A percentile compares a stretch with the other conserved stretches of the same genome.
These are phyloP conservation scores for Morpho achilles DNA, from an alignment of 2,888 invertebrate genomes.

Conservation along the genomic window DNA sequence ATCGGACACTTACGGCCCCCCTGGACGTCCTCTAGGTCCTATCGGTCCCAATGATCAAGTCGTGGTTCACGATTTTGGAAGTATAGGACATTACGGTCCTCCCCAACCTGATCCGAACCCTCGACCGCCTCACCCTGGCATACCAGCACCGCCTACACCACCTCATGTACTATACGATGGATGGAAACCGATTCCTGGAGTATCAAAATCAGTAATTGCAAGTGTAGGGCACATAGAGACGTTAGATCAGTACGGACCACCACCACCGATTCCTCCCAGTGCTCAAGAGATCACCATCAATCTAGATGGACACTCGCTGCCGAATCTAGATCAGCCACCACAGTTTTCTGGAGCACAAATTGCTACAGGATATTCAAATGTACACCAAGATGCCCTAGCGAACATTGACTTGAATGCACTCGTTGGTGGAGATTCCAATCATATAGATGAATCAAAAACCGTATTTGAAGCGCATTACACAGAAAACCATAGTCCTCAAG, in stretches of 20 bases:
- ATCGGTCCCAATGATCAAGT: slow-evolving; percentile 61
- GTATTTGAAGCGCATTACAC: slow-evolving; percentile 75
- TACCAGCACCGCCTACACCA: slow-evolving; percentile 86
- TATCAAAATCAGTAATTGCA: slow-evolving; percentile 61
- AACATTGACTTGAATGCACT: slow-evolving; percentile 64
- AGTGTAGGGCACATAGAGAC: slow-evolving; percentile 36
- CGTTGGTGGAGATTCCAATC: slow-evolving; percentile 66
- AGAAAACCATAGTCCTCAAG: slow-evolving; percentile 47
- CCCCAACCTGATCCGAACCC: slow-evolving; percentile 80
- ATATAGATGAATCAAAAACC: slow-evolving; percentile 71
- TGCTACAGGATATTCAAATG: slow-evolving; percentile 59
- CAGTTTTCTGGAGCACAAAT: slow-evolving; percentile 53
- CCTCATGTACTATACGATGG: slow-evolving; percentile 89
- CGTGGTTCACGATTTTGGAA: slow-evolving; percentile 53
- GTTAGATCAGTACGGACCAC: slow-evolving; percentile 55
- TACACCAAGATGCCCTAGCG: slow-evolving; percentile 67
- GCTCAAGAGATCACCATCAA: slow-evolving; percentile 50
- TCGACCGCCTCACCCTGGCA: slow-evolving; percentile 82
- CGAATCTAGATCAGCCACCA: slow-evolving; percentile 37
- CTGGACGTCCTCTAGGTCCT: slow-evolving; percentile 59
- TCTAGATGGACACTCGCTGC: slow-evolving; percentile 44
- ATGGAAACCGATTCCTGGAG: slow-evolving; percentile 90
- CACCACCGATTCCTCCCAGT: slow-evolving; percentile 44
- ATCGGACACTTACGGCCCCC: slow-evolving; percentile 68
- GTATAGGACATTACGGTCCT: slow-evolving; percentile 75